Evolutionary conservation across 2,888 invertebrate species (phyloP).

Genomic region (Phalera bucephala): DNA sequence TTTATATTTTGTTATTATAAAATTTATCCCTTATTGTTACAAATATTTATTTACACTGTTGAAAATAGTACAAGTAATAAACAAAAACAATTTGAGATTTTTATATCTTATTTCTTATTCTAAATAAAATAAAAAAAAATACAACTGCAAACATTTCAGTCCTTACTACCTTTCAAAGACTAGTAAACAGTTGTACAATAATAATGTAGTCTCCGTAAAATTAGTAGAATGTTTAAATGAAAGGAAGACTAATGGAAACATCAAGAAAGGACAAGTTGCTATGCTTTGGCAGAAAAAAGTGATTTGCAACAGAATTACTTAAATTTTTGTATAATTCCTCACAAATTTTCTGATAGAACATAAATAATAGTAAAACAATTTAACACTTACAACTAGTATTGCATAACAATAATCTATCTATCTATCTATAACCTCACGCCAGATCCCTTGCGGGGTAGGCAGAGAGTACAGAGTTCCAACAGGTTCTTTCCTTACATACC

Average conservation of each 20-base stretch:
- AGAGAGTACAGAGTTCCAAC: too few species aligned
- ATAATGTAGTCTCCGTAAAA: constrained; percentile 30
- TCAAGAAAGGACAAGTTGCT: constrained; percentile 43
- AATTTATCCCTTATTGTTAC: constrained; percentile 74
- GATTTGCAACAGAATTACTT: constrained; percentile 51
- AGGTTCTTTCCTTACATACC: too few species aligned
- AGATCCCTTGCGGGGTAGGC: too few species aligned
- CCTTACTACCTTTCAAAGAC: constrained; percentile 55
- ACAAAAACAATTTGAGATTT: constrained; percentile 75
- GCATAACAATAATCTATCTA: constrained; percentile 71
- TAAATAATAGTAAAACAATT: constrained; percentile 81
- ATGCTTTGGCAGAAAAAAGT: constrained; percentile 74
- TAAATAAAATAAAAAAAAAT: constrained; percentile 47
- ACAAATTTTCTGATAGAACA: constrained; percentile 55
- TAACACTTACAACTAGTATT: constrained; percentile 82
- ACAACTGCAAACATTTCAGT: constrained; percentile 55
- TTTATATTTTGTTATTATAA: constrained; percentile 81
- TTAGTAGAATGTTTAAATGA: constrained; percentile 16
- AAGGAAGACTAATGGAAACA: constrained; percentile 64
- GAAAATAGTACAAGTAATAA: constrained; percentile 70
- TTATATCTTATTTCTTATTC: constrained; percentile 46
- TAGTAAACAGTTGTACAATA: constrained; percentile 50
- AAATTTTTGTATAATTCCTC: constrained; percentile 37
- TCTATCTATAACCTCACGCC: too few species aligned
- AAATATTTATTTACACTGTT: constrained; percentile 68